A percentile compares a stretch with the other conserved stretches of the same genome.
Conservation (phyloP, 2,888 invertebrate genomes). For the Oscheius sp. region DNA sequence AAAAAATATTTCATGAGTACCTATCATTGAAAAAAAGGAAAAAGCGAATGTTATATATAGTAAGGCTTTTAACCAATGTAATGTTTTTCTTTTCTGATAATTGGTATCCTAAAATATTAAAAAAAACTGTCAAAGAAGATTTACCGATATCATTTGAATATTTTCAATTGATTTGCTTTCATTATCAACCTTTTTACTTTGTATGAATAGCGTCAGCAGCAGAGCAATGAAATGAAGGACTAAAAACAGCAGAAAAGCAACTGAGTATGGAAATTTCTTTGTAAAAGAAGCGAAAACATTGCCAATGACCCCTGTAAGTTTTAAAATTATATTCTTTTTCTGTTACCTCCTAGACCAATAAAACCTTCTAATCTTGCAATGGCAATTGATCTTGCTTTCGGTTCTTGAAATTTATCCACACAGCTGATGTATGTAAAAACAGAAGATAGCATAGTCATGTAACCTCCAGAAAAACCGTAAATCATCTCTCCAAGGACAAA, state of each 20-base stretch:
- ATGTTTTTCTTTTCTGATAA: background rate
- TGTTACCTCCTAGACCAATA: slow-evolving; percentile 41
- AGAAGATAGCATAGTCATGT: slow-evolving; percentile 46
- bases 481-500: slow-evolving; percentile 48
- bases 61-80: slow-evolving; percentile 18
- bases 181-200: too few relatives aligned
- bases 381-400: slow-evolving; percentile 30
- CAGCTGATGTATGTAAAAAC: slow-evolving; percentile 40
- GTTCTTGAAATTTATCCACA: background rate
- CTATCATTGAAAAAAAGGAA: slow-evolving; percentile 55
- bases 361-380: slow-evolving; percentile 42
- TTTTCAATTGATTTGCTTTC: too few relatives aligned
- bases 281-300: slow-evolving; percentile 1
- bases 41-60: slow-evolving; percentile 36
- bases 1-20: slow-evolving; percentile 6
- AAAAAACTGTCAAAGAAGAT: too few relatives aligned
- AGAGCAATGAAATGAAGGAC: slow-evolving; percentile 34
- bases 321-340: background rate
- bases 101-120: too few relatives aligned
- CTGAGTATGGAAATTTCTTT: background rate
- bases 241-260: slow-evolving; percentile 24
- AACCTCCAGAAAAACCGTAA: slow-evolving; percentile 50
- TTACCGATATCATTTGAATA: too few relatives aligned
- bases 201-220: too few relatives aligned
- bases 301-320: slow-evolving; percentile 38